Evolutionary conservation across 2,888 invertebrate species (phyloP), one percentile per base, ranked within the genome.

Genomic region (Drosophila anomalata): DNA sequence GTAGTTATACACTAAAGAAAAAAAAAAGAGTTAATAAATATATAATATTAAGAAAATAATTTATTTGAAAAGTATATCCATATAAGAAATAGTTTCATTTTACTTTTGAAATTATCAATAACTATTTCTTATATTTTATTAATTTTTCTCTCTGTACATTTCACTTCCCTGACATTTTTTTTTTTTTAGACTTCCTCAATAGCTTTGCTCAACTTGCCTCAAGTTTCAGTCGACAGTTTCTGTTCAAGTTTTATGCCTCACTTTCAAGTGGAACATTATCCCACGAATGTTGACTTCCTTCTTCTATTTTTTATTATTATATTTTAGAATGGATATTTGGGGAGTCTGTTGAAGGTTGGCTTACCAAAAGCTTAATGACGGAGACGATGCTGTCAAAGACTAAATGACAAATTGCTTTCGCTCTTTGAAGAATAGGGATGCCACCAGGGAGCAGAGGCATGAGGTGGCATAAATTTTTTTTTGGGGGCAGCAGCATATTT

Each of bases 351-450:
- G 29, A 7, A 44, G 24, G 29, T 47, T 53, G 24, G 29, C 20
- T 52, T 48, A 24, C 46, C 29, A 33, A 17, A 31, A 31, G 59
- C 73, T 73, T 76, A 76, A 76, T 76, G 79, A 78, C 76, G 57
- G 31, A 51, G 70, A 44, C 50, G 76, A 60, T 50, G 55, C 75
- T 77, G 77, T 75, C 75, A 75, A 62, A 60, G 54, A 36, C 56
- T 50, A 58, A 61, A 66, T 76, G 76, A 76, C 76, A 76, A 78
- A 76, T 76, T 76, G 67, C 62, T 54, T 52, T 52, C 42, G 44
- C 31, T 12, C 53, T 56, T 61, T 20, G 50, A 20, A 14, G 7
- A 5, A 26, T 36, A 47, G 24, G 33, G 31, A 33, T 55, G 3
- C 5, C 20, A n/a, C 20, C 41, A 7, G 20, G 17, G 1, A 26